phyloP scores from a whole-genome alignment of 92 coral and sea anemone genomes.

The Palythoa grandis region DNA sequence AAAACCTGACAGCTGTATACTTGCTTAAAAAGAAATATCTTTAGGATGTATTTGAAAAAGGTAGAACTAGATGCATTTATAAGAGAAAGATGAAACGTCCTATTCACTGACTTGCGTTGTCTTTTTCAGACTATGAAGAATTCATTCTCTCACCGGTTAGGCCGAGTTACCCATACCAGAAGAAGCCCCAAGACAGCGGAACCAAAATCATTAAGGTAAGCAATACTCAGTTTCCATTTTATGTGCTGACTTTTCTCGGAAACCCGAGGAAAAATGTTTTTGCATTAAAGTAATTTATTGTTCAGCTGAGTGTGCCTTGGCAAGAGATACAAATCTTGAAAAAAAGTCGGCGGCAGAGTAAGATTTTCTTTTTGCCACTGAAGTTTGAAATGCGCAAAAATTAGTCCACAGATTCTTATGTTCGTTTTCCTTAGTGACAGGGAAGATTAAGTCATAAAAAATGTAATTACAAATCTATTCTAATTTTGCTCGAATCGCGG shows the following conservation, averaged over 20 bases:
- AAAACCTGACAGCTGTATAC: no score
- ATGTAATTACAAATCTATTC: no score
- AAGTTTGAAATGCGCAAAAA: no score
- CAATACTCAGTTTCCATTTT: background rate
- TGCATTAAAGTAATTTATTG: background rate
- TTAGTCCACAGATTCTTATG: no score
- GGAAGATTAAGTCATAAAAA: background rate
- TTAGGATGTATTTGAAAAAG: no score
- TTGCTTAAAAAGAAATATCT: no score
- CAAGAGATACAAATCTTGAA: background rate
- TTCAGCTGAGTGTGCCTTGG: no score
- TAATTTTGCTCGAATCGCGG: background rate
- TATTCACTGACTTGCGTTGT: background rate
- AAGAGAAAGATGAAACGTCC: background rate
- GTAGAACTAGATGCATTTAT: background rate
- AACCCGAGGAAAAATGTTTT: background rate
- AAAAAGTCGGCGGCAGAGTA: background rate
- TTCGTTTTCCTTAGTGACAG: background rate
- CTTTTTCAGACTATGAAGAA: slow-evolving; percentile 35
- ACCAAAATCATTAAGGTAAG: slow-evolving; percentile 27
- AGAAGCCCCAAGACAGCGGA: slow-evolving; percentile 32
- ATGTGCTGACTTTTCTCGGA: background rate
- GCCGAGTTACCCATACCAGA: slow-evolving; percentile 31
- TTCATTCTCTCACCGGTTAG: slow-evolving; percentile 36
- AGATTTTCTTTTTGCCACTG: background rate